A percentile compares a stretch with the other conserved stretches of the same genome.
Evolutionary conservation across 2,113 vertebrate genomes (phyloP).

Genomic region (Hyla sarda): DNA sequence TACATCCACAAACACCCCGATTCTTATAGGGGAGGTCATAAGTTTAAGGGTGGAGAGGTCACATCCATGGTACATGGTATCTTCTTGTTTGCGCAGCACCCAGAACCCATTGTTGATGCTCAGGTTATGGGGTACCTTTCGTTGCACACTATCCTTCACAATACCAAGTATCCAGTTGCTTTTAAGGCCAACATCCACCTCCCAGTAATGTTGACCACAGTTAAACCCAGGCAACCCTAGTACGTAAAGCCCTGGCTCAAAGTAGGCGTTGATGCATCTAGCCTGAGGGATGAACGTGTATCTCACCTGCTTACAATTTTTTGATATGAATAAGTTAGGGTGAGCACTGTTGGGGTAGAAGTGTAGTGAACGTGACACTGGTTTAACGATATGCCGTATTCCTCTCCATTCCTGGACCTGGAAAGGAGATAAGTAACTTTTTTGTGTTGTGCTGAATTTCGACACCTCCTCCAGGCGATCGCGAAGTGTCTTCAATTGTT

Average conservation of each 20-base stretch:
- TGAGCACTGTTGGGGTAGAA: conserved; percentile 74
- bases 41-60: background rate
- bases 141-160: conserved; percentile 75
- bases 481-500: background rate
- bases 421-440: background rate
- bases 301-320: conserved; percentile 62
- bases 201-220: conserved; percentile 73
- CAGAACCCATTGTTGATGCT: conserved; percentile 9
- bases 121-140: conserved; percentile 68
- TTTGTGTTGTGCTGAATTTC: background rate
- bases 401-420: conserved; percentile 29
- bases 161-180: conserved; percentile 81
- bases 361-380: background rate
- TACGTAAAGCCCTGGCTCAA: conserved; percentile 69
- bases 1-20: conserved; percentile 40
- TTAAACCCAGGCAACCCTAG: conserved; percentile 63
- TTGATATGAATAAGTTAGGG: conserved; percentile 68
- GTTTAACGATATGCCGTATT: conserved; percentile 30
- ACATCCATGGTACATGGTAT: conserved; percentile 7
- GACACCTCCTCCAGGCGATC: background rate
- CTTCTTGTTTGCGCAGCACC: conserved; percentile 41
- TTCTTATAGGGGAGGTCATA: background rate
- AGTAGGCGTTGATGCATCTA: conserved; percentile 66
- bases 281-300: conserved; percentile 58
- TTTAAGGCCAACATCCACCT: conserved; percentile 68